Percentiles rank a stretch among this genome's conserved stretches.
Evolutionary conservation across 2,888 invertebrate genomes (phyloP).

Genomic region (Salticus scenicus): DNA sequence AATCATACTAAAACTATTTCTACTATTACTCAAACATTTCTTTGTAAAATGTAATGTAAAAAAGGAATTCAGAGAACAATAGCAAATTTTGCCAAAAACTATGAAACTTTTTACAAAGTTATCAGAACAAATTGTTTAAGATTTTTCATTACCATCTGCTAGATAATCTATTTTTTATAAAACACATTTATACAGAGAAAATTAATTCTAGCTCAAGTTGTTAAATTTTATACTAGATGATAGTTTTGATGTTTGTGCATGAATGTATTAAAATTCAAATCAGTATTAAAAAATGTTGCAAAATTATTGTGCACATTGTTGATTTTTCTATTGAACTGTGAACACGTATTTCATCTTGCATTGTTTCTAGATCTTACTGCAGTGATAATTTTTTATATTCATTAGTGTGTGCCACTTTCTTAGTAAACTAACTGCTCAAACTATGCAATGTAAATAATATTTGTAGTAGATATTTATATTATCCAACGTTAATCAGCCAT

Average conservation of each 20-base stretch:
- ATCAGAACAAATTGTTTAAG: background rate
- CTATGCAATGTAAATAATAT: background rate
- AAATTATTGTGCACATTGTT: background rate
- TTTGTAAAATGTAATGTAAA: too few species aligned
- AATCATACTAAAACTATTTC: background rate
- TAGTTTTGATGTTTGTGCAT: conserved; percentile 12
- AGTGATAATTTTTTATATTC: background rate
- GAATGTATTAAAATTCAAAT: conserved; percentile 5
- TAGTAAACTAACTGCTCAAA: background rate
- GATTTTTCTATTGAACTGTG: background rate
- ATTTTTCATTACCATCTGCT: background rate
- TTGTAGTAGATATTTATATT: too few species aligned
- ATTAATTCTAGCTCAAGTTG: conserved; percentile 15
- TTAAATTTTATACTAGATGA: conserved; percentile 14
- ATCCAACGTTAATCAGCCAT: too few species aligned
- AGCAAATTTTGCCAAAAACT: conserved; percentile 14
- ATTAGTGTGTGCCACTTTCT: background rate
- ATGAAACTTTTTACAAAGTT: background rate
- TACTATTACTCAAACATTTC: background rate
- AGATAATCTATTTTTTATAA: conserved; percentile 21
- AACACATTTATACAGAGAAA: conserved; percentile 1
- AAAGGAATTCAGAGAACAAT: too few species aligned
- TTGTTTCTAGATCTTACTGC: background rate
- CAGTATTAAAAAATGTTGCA: conserved; percentile 3
- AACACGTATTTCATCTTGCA: background rate